phyloP scores from a whole-genome alignment of 1,140 invertebrate genomes.

The Centruroides vittatus region DNA sequence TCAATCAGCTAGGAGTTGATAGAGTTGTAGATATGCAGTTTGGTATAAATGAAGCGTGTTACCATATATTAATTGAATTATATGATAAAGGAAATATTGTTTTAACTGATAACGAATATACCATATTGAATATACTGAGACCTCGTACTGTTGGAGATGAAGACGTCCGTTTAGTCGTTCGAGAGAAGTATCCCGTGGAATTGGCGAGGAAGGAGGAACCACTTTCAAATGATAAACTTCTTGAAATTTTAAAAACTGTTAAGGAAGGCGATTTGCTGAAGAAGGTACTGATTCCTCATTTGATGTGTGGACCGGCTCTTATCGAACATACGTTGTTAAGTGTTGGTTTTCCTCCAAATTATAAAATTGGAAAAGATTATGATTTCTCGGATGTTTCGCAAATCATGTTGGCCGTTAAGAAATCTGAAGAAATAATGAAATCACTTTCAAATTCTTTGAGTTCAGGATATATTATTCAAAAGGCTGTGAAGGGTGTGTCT shows the following conservation, averaged over 20 bases:
- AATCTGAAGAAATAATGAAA: slow-evolving; percentile 50
- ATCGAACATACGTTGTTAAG: slow-evolving; percentile 74
- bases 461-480: slow-evolving; percentile 45
- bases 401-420: slow-evolving; percentile 40
- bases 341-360: slow-evolving; percentile 52
- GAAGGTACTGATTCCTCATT: slow-evolving; percentile 40
- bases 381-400: slow-evolving; percentile 36
- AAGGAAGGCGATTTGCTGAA: slow-evolving; percentile 65
- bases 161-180: slow-evolving; percentile 78
- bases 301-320: slow-evolving; percentile 63
- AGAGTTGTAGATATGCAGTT: slow-evolving; percentile 86
- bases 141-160: slow-evolving; percentile 70
- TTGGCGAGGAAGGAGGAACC: slow-evolving; percentile 31
- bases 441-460: slow-evolving; percentile 25
- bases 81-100: slow-evolving; percentile 96
- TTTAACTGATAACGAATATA: slow-evolving; percentile 79
- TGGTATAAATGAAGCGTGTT: slow-evolving; percentile 81
- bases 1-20: slow-evolving; percentile 74
- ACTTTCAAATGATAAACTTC: slow-evolving; percentile 21
- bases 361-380: slow-evolving; percentile 48
- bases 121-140: slow-evolving; percentile 82
- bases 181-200: slow-evolving; percentile 75
- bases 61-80: slow-evolving; percentile 90
- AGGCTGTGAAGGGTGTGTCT: slow-evolving; percentile 54
- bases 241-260: slow-evolving; percentile 44